A percentile compares a stretch with the other conserved stretches of the same genome.
Evolutionary conservation across 2,888 invertebrate species (phyloP).

Genomic region (Ectemnius cavifrons): DNA sequence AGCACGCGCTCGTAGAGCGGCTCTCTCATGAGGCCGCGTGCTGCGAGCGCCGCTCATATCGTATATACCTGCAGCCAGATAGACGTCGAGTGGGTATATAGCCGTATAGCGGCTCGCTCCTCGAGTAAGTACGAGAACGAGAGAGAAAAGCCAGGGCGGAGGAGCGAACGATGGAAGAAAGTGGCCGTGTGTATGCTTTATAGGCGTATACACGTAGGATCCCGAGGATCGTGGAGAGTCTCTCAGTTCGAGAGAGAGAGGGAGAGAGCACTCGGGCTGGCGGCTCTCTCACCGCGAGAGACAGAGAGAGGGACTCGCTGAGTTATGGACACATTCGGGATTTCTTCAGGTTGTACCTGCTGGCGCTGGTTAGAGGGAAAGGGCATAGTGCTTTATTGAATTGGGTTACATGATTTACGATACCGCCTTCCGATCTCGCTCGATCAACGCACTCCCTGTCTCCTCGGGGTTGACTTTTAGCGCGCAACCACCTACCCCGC

Average conservation of each 20-base stretch:
- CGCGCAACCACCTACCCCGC: constrained; percentile 47
- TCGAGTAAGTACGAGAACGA: constrained; percentile 14
- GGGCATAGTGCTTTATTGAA: constrained; percentile 71
- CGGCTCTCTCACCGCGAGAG: not conserved
- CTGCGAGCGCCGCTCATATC: constrained; percentile 28
- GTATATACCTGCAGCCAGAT: constrained; percentile 22
- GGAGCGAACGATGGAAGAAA: not conserved
- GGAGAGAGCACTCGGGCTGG: constrained; percentile 17
- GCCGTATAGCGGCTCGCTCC: too few species aligned
- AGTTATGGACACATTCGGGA: constrained; percentile 71
- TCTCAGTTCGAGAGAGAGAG: constrained; percentile 29
- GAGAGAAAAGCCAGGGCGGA: constrained; percentile 13
- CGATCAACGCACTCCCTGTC: constrained; percentile 60
- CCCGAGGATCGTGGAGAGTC: constrained; percentile 30
- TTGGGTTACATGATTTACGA: constrained; percentile 73
- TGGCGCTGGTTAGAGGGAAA: constrained; percentile 62
- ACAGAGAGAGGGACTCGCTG: constrained; percentile 54
- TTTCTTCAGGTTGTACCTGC: constrained; percentile 69
- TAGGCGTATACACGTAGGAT: constrained; percentile 42
- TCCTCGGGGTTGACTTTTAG: constrained; percentile 56
- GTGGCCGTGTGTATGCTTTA: constrained; percentile 33
- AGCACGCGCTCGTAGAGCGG: constrained; percentile 52
- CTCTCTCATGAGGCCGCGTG: constrained; percentile 26
- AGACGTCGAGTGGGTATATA: constrained; percentile 2
- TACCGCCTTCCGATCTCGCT: constrained; percentile 65